Evolutionary conservation across 2,888 invertebrate genomes (phyloP), one percentile per base, ranked within the genome.

Genomic region (Aphidius colemani): DNA sequence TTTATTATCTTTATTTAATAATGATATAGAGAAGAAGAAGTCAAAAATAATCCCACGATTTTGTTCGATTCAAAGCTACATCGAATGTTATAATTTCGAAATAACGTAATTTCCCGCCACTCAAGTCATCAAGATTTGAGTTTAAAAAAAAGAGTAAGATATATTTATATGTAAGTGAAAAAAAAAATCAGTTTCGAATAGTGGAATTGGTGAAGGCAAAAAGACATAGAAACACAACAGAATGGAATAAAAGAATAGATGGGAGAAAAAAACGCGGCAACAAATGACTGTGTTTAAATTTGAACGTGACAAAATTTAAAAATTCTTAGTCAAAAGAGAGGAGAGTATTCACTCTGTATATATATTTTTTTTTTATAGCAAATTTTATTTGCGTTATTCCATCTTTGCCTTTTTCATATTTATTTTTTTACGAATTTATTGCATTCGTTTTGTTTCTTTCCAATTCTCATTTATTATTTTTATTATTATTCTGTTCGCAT

Each of bases 281-380:
- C 79, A 80, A 80, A 81, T 81, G 77, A 81, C 81, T 81, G 81
- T 81, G 80, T 81, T 81, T 81, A 81, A 81, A 78, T 77, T 77
- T 78, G 81, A 80, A 81, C 81, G 81, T 81, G 81, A 81, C 81
- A 81, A 81, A 81, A 81, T 81, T 81, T 78, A 76, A 79, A 81
- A 81, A 81, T 77, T 74, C 73, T 66, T 57, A 11, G 48, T 67
- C 64, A 64, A 67, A 70, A 67, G 64, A 40, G 44, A 63, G 44
- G 41, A 53, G 59, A 59, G 53, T 64, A 56, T 61, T 9, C 55
- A 30, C 43, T 55, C 53, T 66, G 61, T 39, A 59, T 65, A 30
- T 30, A 18, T 55, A 46, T 49, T 39, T 44, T 45, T 56, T 49
- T 61, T 45, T n/a, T 53, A 56, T 59, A 55, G 11, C 49, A 48